Conservation (phyloP, 2,888 invertebrate species). For the Arge pagana region DNA sequence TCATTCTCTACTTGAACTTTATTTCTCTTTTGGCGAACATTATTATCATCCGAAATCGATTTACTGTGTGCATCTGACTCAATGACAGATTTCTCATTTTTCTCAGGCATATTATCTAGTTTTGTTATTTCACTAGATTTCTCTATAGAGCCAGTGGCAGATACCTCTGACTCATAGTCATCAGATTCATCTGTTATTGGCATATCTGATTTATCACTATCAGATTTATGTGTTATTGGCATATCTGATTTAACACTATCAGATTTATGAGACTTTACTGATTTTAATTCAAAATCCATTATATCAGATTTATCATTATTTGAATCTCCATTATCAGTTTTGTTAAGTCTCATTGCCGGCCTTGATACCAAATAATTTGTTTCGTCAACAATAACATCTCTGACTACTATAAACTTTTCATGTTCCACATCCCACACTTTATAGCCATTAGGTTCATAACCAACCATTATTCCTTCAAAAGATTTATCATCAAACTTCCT, state of each 20-base stretch:
- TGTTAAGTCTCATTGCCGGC: slow-evolving; percentile 17
- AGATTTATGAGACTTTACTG: slow-evolving; percentile 18
- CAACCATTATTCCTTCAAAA: slow-evolving; percentile 45
- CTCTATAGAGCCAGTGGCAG: too few species aligned
- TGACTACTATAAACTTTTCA: slow-evolving; percentile 40
- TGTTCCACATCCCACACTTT: slow-evolving; percentile 43
- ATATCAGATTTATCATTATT: slow-evolving; percentile 11
- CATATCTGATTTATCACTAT: too few species aligned
- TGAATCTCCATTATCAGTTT: slow-evolving; percentile 14
- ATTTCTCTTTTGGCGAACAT: too few species aligned
- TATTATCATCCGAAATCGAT: too few species aligned
- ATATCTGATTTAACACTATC: slow-evolving; percentile 21
- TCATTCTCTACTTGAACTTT: too few species aligned
- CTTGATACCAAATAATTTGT: slow-evolving; percentile 38
- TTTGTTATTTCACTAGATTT: too few species aligned
- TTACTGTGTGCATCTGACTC: too few species aligned
- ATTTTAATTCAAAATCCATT: slow-evolving; percentile 17
- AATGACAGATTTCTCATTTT: too few species aligned
- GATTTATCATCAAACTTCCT: slow-evolving; percentile 48
- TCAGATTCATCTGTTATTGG: too few species aligned
- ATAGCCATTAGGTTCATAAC: slow-evolving; percentile 48
- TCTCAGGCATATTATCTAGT: too few species aligned
- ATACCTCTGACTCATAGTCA: too few species aligned
- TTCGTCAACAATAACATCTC: slow-evolving; percentile 50
- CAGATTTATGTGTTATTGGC: background rate